Evolutionary conservation across 92 coral and sea anemone genomes (phyloP).

Genomic region (Actinostola sp.): DNA sequence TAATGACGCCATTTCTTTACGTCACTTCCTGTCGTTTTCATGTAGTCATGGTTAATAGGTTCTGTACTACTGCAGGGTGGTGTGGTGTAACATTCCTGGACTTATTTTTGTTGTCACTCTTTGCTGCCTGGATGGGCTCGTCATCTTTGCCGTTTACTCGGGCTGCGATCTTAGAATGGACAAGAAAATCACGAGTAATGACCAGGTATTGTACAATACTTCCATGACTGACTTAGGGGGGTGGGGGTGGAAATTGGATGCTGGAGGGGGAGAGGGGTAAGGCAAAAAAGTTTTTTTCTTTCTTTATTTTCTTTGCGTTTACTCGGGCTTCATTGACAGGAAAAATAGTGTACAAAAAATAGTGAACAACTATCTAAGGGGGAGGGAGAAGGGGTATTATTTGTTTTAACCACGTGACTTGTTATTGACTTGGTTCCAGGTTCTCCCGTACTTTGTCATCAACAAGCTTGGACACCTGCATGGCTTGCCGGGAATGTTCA

Average conservation of each 20-base stretch:
- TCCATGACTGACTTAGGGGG: no score
- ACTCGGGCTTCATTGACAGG: constrained; percentile 4
- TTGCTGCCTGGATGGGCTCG: constrained; percentile 92
- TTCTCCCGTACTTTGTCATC: constrained; percentile 90
- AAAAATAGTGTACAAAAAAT: no score
- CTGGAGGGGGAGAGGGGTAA: no score
- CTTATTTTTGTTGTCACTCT: constrained; percentile 81
- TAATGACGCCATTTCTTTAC: no score
- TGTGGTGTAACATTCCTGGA: constrained; percentile 82
- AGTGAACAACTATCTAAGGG: no score
- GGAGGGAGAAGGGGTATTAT: not conserved
- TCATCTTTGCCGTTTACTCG: constrained; percentile 88
- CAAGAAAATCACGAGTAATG: constrained; percentile 78
- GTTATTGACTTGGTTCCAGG: constrained; percentile 34
- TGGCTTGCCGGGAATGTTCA: constrained; percentile 95
- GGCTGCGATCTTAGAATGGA: constrained; percentile 68
- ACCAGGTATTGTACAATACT: constrained; percentile 65
- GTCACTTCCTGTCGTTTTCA: no score
- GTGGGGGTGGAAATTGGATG: no score
- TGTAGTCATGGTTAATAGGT: not conserved
- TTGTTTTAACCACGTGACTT: not conserved
- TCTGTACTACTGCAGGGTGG: constrained; percentile 50
- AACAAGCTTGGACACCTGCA: constrained; percentile 86
- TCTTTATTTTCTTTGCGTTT: constrained; percentile 7
- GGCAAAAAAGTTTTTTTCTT: no score